Evolutionary conservation across 2,113 vertebrate species (phyloP), one percentile per base, ranked within the genome.

Genomic region (Xenopus tropicalis): DNA sequence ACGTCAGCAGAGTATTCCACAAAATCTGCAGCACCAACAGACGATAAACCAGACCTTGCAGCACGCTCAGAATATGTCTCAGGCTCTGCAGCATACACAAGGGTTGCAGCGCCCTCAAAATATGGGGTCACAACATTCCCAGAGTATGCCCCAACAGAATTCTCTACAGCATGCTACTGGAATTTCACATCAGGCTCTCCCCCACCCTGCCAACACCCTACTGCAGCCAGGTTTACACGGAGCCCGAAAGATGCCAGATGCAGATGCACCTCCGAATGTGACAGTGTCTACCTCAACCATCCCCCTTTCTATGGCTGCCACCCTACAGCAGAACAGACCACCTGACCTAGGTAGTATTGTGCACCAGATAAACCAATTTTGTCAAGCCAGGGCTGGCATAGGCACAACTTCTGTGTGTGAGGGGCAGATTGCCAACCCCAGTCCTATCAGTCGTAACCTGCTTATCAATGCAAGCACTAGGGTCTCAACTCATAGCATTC

Each of bases 201-300:
- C 92, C 77, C 92, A 93, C 77, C 79, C 90, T 23, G 66, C 89
- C 1, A 89, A 81, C 3, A 79, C 89, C 59, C 81, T 93, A 87
- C 91, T 93, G 85, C 93, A 93, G 88, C 89, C 93, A 23, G 88
- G 89, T 81, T 84, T 93, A 83, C 95, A 95, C 78, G 95, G 93
- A 82, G 85, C 90, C 85, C 89, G 95, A 80, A 97, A 98, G 93
- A 91, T 95, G 88, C 91, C 94, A n/a, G 94, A 98, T 71, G 93
- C 93, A 76, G 96, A 98, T 14, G 96, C 91, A 44, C 97, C 97
- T 77, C 97, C 97, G 80, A 99, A 99, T 86, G 95, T 99, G 92
- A 98, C 97, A 82, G 96, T 99, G 91, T 98, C 97, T 99, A 98
- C 97, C 97, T 99, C 97, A 97, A 98, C 95, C 91, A 98, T 99